Conservation (phyloP, 2,113 vertebrate species). For the Deroptyus accipitrinus region DNA sequence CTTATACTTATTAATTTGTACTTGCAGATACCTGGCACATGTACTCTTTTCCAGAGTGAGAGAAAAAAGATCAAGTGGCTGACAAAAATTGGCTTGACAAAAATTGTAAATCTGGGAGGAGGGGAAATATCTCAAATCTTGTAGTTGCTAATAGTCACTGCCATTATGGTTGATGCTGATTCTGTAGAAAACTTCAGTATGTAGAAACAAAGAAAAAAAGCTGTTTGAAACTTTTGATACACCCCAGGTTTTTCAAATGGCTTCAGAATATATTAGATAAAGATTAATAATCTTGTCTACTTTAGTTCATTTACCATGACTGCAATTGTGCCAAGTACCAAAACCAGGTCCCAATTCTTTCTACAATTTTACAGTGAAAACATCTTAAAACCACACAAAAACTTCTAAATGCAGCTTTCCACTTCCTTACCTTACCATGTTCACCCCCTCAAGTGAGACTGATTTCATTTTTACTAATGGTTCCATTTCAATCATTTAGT, state of each 20-base stretch:
- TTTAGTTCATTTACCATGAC: not conserved
- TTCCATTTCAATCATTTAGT: not conserved
- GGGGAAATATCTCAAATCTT: not conserved
- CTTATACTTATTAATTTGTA: not conserved
- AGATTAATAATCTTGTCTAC: not conserved
- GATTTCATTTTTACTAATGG: rapidly evolving
- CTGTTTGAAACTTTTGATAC: not conserved
- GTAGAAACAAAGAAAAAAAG: not conserved
- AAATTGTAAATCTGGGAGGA: not conserved
- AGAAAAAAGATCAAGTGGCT: not conserved
- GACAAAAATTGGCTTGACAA: not conserved
- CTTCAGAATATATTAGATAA: not conserved
- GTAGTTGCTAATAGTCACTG: not conserved
- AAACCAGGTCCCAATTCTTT: not conserved
- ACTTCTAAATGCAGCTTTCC: not conserved
- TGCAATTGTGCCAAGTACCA: not conserved
- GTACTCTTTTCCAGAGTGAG: not conserved
- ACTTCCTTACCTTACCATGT: not conserved
- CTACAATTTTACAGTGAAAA: not conserved
- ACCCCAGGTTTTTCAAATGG: not conserved
- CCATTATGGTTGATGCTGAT: not conserved
- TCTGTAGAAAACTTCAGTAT: not conserved
- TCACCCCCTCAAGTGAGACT: not conserved
- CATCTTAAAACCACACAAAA: not conserved
- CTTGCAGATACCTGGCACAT: not conserved